Base-by-base conservation (phyloP, 2,888 invertebrate genomes). In the Drosophila limbata region DNA sequence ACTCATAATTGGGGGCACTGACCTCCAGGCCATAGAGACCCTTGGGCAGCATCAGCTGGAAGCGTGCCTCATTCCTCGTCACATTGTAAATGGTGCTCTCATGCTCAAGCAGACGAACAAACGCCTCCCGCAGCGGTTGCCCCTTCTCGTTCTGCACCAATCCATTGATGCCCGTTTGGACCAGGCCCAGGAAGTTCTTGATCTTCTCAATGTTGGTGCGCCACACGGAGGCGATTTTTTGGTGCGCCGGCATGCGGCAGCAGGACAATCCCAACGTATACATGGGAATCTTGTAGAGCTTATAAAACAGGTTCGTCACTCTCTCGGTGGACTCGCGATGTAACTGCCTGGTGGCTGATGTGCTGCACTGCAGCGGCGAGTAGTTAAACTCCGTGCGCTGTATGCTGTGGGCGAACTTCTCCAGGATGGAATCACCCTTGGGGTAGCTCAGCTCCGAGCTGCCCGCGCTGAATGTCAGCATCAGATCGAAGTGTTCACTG, bases 241-340 rank as follows among this genome's bases (percentile, higher is more conserved):
- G 92, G n/a, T 94, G 93, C 0, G 91, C 87, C 0, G 98, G 97
- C 94, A 96, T 96, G 80, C 96, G 96, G 90, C 98, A 98, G 86
- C 98, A 98, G 60, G 95, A 95, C 28, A 98, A 91, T 17, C 96
- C 96, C 4, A 95, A 94, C 0, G 96, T 95, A 52, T 96, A 93
- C 90, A 96, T 93, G 0, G 96, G 95, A 1, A 94, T 93, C 56
- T 94, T 93, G 80, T 94, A 96, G 83, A 94, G 93, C 31, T 94
- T 94, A 73, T 94, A 94, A 15, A 96, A 90, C 57, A 94, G 92
- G 90, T 94, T 95, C 5, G 94, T 94, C 74, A 95, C 84, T 37
- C 94, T 93, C 0, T 93, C 93, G 56, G 94, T 87, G 4, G 84
- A 66, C 28, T 91, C 89, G 5, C 79, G 81, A 47, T 91, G 91